Percentiles rank a stretch among this genome's conserved stretches.
Conservation (phyloP, 2,888 invertebrate genomes). For the Drosophila formosana region DNA sequence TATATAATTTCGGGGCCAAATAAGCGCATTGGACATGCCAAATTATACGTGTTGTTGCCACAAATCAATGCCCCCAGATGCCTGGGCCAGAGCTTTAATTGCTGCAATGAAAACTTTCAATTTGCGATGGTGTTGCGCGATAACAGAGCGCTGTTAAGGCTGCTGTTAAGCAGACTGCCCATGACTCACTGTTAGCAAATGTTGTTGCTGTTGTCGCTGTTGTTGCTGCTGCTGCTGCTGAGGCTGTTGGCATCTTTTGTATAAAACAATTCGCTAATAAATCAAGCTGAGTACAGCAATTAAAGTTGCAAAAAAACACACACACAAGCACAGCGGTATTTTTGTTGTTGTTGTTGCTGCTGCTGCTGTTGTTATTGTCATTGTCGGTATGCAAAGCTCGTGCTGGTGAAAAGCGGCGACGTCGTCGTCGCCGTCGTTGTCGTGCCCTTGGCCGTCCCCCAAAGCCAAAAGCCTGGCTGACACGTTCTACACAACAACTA, state of each 20-base stretch:
- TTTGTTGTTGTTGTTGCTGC: conserved; percentile 40
- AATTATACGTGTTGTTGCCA: conserved; percentile 61
- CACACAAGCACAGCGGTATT: conserved; percentile 56
- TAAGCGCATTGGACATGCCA: conserved; percentile 73
- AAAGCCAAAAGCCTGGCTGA: conserved; percentile 69
- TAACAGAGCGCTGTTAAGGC: conserved; percentile 67
- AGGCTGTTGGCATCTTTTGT: conserved; percentile 70
- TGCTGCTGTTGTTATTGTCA: conserved; percentile 43
- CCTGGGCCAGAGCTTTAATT: conserved; percentile 62
- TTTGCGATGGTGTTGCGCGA: conserved; percentile 74
- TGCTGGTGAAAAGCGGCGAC: conserved; percentile 74
- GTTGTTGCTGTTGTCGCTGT: conserved; percentile 27
- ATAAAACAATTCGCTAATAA: conserved; percentile 79
- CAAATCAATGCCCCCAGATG: conserved; percentile 59
- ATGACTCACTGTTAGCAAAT: conserved; percentile 65
- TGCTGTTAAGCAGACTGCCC: conserved; percentile 35
- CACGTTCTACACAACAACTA: conserved; percentile 75
- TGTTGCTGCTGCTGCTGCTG: conserved; percentile 21
- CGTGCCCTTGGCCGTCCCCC: conserved; percentile 77
- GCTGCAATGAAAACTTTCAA: conserved; percentile 65
- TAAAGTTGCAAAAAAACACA: conserved; percentile 76
- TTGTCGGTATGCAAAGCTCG: conserved; percentile 81
- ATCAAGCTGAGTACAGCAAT: conserved; percentile 80
- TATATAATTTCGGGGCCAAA: conserved; percentile 76
- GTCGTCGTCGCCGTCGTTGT: conserved; percentile 40